Evolutionary conservation across 2,797 vertebrate genomes (phyloP).

Genomic region (Octomys mimax): DNA sequence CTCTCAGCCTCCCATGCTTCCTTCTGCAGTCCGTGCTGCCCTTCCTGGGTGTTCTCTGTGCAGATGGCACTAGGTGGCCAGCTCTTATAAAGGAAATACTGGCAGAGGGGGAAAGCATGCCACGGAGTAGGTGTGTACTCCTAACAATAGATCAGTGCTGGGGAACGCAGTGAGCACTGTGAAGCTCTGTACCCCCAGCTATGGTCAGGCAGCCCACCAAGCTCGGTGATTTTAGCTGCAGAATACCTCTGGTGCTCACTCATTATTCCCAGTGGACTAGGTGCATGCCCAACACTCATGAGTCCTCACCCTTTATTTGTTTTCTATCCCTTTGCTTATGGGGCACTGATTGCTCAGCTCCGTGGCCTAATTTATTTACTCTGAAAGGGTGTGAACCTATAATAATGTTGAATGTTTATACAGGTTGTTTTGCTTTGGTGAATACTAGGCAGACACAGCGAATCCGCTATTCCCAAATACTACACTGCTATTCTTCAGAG

Average conservation of each 20-base stretch:
- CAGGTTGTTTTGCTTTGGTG: conserved; percentile 56
- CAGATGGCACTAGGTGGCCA: conserved; percentile 69
- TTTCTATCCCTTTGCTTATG: neutral
- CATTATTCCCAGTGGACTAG: neutral
- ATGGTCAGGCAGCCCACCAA: neutral
- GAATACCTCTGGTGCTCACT: neutral
- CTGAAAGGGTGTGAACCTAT: conserved; percentile 51
- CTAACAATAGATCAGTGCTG: neutral
- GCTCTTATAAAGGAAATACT: neutral
- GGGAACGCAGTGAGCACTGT: neutral
- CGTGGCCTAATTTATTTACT: conserved; percentile 44
- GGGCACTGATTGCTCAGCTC: conserved; percentile 54
- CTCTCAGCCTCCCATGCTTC: conserved; percentile 70
- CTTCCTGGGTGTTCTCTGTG: conserved; percentile 61
- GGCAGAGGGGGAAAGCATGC: neutral
- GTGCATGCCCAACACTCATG: neutral
- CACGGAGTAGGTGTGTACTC: neutral
- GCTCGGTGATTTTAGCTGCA: neutral
- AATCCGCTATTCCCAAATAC: conserved; percentile 42
- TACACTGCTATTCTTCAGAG: conserved; percentile 46
- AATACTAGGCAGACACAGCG: conserved; percentile 44
- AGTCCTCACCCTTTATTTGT: conserved; percentile 9
- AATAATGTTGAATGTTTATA: conserved; percentile 58
- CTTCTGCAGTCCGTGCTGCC: conserved; percentile 53
- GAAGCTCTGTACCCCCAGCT: neutral